A percentile compares a stretch with the other conserved stretches of the same genome.
phyloP scores from a whole-genome alignment of 2,888 invertebrate genomes.

The Podabrus alpinus region DNA sequence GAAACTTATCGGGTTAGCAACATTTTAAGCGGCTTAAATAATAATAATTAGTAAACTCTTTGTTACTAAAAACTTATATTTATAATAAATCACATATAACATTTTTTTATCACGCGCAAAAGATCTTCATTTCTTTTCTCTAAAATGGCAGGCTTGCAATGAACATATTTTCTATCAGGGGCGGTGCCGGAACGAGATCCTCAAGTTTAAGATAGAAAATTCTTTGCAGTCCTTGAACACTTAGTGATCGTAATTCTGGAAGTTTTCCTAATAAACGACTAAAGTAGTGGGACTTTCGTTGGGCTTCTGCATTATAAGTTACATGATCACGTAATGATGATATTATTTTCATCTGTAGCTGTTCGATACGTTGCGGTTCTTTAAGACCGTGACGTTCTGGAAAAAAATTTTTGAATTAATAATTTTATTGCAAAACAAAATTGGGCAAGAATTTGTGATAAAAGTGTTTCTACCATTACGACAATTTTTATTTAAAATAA shows the following conservation, averaged over 20 bases:
- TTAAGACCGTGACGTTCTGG: constrained; percentile 91
- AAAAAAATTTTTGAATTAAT: constrained; percentile 39
- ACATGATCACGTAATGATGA: constrained; percentile 95
- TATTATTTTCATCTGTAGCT: constrained; percentile 95
- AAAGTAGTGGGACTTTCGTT: constrained; percentile 91
- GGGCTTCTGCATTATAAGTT: constrained; percentile 86
- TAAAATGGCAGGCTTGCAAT: constrained; percentile 93
- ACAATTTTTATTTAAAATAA: not conserved
- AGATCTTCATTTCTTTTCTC: constrained; percentile 37
- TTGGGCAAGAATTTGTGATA: no score
- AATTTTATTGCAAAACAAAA: not conserved
- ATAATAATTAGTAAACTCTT: not conserved
- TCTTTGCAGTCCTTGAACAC: constrained; percentile 91
- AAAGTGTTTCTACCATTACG: no score
- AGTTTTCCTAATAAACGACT: constrained; percentile 89
- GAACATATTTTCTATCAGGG: constrained; percentile 94
- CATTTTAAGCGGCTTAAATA: not conserved
- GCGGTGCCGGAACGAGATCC: constrained; percentile 89
- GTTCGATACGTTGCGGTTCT: constrained; percentile 91
- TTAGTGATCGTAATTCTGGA: constrained; percentile 89
- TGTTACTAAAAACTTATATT: constrained; percentile 27
- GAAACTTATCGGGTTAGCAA: not conserved
- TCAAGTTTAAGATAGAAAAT: constrained; percentile 93
- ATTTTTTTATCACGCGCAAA: constrained; percentile 45
- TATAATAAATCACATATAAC: constrained; percentile 52